Evolutionary conservation across 2,888 invertebrate species (phyloP), one percentile per base, ranked within the genome.

Genomic region (Agrochola macilenta): DNA sequence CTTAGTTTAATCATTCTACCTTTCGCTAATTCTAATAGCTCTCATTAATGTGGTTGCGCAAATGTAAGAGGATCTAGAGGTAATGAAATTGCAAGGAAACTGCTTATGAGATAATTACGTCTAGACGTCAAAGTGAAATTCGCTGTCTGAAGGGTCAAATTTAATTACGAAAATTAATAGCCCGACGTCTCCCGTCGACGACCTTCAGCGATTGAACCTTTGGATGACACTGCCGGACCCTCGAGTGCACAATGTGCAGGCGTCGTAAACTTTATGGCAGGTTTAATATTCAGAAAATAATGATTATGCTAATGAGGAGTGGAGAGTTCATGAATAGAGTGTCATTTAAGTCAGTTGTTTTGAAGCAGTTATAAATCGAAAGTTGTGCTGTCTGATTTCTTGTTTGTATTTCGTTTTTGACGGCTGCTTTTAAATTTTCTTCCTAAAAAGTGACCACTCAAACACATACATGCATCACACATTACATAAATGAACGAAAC

Each of bases 141-240:
- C 68, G 69, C 39, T 60, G 85, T 83, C 79, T 80, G 84, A 86
- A 87, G 86, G 84, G 87, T 89, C 81, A 88, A 86, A 90, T 88
- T 90, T 88, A 87, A 91, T 90, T 89, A 85, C 77, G 81, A 87
- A 89, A 89, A 89, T 91, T 87, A 84, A 90, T 90, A 77, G 87
- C 87, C 82, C 65, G 75, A 78, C 70, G 82, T 65, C 68, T 79
- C 65, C 78, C 63, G 83, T 82, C 82, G 82, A 79, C 71, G 81
- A 81, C 83, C 80, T 76, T 76, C 68, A 79, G 70, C n/a, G 78
- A 83, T 82, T 85, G 83, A 87, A 88, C 79, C 75, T 63, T 70
- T 60, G 43, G 30, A 69, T 74, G 69, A 71, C 74, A 60, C 69
- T 76, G 64, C 60, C 54, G 76, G 57, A 78, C 81, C 76, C 72